Conservation (phyloP, 2,888 invertebrate species). For the Torymus aiolomorphi region DNA sequence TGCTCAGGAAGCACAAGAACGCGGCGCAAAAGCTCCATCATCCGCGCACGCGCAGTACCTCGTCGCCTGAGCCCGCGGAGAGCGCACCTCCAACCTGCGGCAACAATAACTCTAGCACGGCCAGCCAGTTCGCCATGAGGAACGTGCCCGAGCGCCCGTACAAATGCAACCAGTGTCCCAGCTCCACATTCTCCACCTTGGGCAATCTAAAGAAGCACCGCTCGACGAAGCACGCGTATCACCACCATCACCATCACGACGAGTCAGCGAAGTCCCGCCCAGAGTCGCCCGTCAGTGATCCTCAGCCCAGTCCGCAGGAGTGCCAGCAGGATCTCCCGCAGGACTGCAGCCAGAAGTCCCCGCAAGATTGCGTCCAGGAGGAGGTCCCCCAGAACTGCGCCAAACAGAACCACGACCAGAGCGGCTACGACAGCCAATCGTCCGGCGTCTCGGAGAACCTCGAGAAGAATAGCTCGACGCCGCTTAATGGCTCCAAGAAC, state of each 20-base stretch:
- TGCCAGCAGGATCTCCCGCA: neutral
- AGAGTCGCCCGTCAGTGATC: conserved; percentile 71
- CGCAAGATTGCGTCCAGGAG: too few relatives aligned
- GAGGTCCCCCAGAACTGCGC: conserved; percentile 16
- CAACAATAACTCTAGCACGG: conserved; percentile 64
- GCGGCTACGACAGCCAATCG: conserved; percentile 73
- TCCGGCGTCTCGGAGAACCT: conserved; percentile 67
- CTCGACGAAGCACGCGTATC: conserved; percentile 80
- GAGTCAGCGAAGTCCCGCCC: conserved; percentile 65
- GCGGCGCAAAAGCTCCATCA: conserved; percentile 62
- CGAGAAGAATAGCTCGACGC: conserved; percentile 62
- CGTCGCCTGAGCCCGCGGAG: conserved; percentile 76
- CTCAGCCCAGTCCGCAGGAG: conserved; percentile 57
- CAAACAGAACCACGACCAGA: conserved; percentile 69
- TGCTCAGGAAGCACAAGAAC: conserved; percentile 90
- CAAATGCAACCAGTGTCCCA: conserved; percentile 88
- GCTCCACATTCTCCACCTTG: conserved; percentile 88
- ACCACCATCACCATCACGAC: neutral
- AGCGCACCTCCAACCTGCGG: conserved; percentile 55
- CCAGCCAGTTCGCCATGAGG: conserved; percentile 78
- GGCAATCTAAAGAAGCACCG: conserved; percentile 89
- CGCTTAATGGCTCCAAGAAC: conserved; percentile 67
- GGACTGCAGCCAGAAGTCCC: neutral
- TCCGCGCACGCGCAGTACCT: conserved; percentile 66
- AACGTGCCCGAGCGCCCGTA: conserved; percentile 87